Conservation (phyloP, 2,113 vertebrate genomes). For the Lepidothrix coronata region DNA sequence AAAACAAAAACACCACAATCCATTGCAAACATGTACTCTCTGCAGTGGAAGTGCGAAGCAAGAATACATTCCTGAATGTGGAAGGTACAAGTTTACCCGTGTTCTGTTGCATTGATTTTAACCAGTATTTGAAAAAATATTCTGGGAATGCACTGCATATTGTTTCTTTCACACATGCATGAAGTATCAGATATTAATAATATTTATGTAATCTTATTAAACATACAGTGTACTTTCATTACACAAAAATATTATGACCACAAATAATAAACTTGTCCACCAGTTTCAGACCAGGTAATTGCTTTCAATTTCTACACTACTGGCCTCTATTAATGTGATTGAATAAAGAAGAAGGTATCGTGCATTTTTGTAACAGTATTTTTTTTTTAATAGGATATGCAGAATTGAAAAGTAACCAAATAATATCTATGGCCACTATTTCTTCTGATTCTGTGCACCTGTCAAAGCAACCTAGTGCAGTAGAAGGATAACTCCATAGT, state of each 20-base stretch:
- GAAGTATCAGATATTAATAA: background rate
- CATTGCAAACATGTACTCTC: background rate
- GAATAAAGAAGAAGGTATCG: background rate
- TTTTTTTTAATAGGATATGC: background rate
- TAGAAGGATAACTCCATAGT: background rate
- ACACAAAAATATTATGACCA: background rate
- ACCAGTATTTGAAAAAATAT: background rate
- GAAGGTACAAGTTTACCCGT: background rate
- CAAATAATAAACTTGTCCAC: background rate
- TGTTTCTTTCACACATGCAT: background rate
- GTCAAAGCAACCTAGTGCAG: background rate
- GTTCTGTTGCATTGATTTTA: background rate
- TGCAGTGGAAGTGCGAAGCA: background rate
- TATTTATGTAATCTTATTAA: background rate
- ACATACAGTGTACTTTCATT: background rate
- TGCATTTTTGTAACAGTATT: background rate
- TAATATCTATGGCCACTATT: background rate
- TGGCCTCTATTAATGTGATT: background rate
- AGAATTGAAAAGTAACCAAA: background rate
- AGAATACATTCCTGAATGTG: background rate
- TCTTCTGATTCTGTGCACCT: background rate
- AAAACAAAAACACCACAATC: background rate
- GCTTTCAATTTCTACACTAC: background rate
- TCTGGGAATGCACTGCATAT: background rate
- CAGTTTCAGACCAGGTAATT: background rate